These are phyloP conservation scores for Tetrao urogallus DNA, from an alignment of 2,113 vertebrate genomes.

Conservation along the genomic window DNA sequence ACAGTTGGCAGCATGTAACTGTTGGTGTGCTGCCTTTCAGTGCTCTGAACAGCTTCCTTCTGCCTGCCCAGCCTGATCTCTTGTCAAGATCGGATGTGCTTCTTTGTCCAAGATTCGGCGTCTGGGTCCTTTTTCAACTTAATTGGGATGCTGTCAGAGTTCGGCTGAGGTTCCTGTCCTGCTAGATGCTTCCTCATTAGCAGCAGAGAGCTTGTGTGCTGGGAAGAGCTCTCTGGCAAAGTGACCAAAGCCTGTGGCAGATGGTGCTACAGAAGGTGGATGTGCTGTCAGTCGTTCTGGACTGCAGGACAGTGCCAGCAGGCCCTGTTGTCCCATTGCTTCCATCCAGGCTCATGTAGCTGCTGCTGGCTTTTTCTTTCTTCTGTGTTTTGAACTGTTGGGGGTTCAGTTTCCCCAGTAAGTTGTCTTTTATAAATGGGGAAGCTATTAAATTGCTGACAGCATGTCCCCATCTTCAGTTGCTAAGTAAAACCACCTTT, in stretches of 20 bases:
- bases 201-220: not conserved
- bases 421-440: not conserved
- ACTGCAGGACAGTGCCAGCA: not conserved
- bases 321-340: not conserved
- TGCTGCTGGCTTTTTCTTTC: not conserved
- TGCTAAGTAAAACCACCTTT: not conserved
- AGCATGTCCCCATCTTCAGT: not conserved
- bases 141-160: not conserved
- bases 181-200: not conserved
- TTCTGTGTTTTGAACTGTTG: not conserved
- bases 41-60: not conserved
- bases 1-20: not conserved
- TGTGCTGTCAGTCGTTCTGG: not conserved
- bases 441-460: not conserved
- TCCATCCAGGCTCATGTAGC: not conserved
- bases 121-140: not conserved
- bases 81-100: not conserved
- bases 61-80: not conserved
- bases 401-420: not conserved
- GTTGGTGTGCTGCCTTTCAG: not conserved
- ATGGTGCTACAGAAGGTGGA: conserved; percentile 34
- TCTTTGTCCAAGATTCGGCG: not conserved
- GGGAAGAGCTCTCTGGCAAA: not conserved
- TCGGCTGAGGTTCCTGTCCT: not conserved
- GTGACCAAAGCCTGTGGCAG: not conserved